A percentile compares a stretch with the other conserved stretches of the same genome.
Conservation (phyloP, 2,888 invertebrate genomes). For the Scrobipalpa atriplicella region DNA sequence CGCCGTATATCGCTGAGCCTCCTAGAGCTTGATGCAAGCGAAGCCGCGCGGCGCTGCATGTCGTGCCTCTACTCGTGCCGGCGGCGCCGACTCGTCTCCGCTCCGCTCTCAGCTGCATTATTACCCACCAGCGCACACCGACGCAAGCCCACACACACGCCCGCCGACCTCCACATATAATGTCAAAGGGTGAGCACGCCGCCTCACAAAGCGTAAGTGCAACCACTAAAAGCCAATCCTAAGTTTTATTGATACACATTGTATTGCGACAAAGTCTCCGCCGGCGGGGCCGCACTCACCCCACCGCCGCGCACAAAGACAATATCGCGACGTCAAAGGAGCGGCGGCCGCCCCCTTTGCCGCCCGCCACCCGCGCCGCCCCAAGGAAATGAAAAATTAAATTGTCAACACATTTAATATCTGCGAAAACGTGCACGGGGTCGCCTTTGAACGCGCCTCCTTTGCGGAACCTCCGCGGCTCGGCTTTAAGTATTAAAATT, state of each 20-base stretch:
- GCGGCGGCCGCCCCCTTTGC: constrained; percentile 58
- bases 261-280: constrained; percentile 83
- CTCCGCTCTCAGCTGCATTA: constrained; percentile 58
- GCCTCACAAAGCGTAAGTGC: constrained; percentile 83
- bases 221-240: constrained; percentile 84
- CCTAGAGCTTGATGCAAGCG: constrained; percentile 31
- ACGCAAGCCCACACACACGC: constrained; percentile 42
- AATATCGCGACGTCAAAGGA: constrained; percentile 84
- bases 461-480: constrained; percentile 72
- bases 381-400: constrained; percentile 83
- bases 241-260: constrained; percentile 84
- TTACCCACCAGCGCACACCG: constrained; percentile 47
- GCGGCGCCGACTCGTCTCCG: constrained; percentile 67
- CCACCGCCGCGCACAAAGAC: constrained; percentile 81
- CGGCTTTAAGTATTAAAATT: constrained; percentile 79
- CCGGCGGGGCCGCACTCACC: constrained; percentile 74
- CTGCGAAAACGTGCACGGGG: constrained; percentile 82
- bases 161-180: constrained; percentile 68
- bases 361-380: constrained; percentile 56
- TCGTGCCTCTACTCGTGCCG: constrained; percentile 41
- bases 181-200: constrained; percentile 82
- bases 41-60: constrained; percentile 39
- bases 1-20: not conserved
- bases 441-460: constrained; percentile 77
- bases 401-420: constrained; percentile 84